Evolutionary conservation across 2,797 vertebrate genomes (phyloP).

Genomic region (Enoplosus armatus): DNA sequence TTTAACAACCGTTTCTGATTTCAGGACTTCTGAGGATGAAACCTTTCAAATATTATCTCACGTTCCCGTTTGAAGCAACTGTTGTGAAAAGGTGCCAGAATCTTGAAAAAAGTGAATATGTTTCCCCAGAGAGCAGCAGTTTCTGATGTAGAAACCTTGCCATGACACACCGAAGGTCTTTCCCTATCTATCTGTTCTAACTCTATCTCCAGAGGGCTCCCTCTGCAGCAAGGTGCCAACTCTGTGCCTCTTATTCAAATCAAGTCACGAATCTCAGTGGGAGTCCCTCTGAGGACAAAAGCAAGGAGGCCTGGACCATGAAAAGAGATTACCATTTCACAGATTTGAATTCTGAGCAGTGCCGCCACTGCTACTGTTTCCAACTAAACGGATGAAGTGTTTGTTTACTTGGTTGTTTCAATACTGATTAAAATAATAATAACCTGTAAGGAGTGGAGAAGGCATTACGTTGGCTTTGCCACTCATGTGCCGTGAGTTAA

Average conservation of each 20-base stretch:
- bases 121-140: slow-evolving; percentile 6
- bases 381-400: slow-evolving; percentile 80
- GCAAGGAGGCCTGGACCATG: slow-evolving; percentile 69
- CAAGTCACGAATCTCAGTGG: slow-evolving; percentile 72
- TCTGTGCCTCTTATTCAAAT: slow-evolving; percentile 78
- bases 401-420: slow-evolving; percentile 83
- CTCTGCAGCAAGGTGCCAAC: slow-evolving; percentile 65
- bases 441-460: slow-evolving; percentile 49
- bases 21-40: slow-evolving; percentile 16
- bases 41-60: slow-evolving; percentile 21
- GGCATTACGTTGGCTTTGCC: slow-evolving; percentile 52
- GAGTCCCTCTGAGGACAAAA: slow-evolving; percentile 78
- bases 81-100: neutral
- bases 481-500: slow-evolving; percentile 56
- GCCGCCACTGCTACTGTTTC: slow-evolving; percentile 68
- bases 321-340: slow-evolving; percentile 85
- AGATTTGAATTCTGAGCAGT: slow-evolving; percentile 80
- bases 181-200: slow-evolving; percentile 45
- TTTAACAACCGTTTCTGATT: slow-evolving; percentile 25
- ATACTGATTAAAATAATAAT: slow-evolving; percentile 84
- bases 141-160: slow-evolving; percentile 32
- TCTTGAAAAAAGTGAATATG: slow-evolving; percentile 10
- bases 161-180: slow-evolving; percentile 16
- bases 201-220: slow-evolving; percentile 41
- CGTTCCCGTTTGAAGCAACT: slow-evolving; percentile 9